phyloP scores from a whole-genome alignment of 1,140 invertebrate species.

The Calliopsis andreniformis region DNA sequence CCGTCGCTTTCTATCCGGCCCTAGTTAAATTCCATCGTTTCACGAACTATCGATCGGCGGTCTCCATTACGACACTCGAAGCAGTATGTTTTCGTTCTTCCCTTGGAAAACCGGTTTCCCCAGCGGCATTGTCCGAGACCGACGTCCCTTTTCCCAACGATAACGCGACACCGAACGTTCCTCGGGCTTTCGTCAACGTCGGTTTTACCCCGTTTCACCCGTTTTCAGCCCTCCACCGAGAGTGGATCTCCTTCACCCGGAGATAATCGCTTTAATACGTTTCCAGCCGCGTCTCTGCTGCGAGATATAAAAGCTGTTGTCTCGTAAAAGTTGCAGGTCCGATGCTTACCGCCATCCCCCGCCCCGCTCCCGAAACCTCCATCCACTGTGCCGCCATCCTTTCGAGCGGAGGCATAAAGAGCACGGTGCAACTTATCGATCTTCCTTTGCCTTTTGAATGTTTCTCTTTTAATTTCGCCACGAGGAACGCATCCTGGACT shows the following conservation, averaged over 20 bases:
- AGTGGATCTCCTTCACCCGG: conserved; percentile 24
- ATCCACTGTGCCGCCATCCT: not conserved
- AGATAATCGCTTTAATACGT: conserved; percentile 67
- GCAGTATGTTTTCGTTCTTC: conserved; percentile 14
- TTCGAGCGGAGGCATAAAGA: conserved; percentile 12
- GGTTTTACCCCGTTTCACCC: conserved; percentile 23
- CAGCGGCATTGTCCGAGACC: conserved; percentile 23
- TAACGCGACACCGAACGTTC: conserved; percentile 14
- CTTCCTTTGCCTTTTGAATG: conserved; percentile 33
- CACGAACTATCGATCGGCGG: conserved; percentile 42
- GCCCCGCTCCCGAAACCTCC: too few species aligned
- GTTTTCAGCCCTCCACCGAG: not conserved
- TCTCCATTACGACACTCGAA: conserved; percentile 28
- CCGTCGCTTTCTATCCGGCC: conserved; percentile 3
- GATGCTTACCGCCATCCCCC: conserved; percentile 18
- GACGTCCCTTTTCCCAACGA: not conserved
- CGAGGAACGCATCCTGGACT: conserved; percentile 8
- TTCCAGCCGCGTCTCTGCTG: conserved; percentile 45
- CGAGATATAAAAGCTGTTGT: conserved; percentile 57
- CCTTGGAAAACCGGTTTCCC: not conserved
- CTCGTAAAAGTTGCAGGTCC: conserved; percentile 59
- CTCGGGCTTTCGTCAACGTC: conserved; percentile 29
- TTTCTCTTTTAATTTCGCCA: conserved; percentile 47
- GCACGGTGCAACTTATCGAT: conserved; percentile 27
- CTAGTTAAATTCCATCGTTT: conserved; percentile 47